These are phyloP conservation scores for Cephus pygmeus DNA, from an alignment of 2,888 invertebrate genomes.

Conservation along the genomic window DNA sequence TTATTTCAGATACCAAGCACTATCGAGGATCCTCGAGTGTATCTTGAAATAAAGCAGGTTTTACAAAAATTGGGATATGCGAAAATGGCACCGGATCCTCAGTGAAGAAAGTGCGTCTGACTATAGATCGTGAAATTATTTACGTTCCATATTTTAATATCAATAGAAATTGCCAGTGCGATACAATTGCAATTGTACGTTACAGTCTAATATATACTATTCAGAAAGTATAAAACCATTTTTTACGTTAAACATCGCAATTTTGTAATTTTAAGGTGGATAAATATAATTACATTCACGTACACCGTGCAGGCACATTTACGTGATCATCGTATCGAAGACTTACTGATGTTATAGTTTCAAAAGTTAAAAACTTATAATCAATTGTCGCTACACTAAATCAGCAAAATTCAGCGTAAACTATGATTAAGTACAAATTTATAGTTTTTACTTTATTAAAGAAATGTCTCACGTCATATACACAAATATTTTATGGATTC, in stretches of 20 bases:
- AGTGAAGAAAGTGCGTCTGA: slow-evolving; percentile 36
- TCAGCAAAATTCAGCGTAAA: background rate
- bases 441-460: background rate
- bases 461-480: background rate
- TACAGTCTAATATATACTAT: background rate
- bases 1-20: slow-evolving; percentile 78
- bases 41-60: slow-evolving; percentile 79
- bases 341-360: background rate
- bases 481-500: background rate
- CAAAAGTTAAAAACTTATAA: background rate
- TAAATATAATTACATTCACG: background rate
- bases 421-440: background rate
- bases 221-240: background rate
- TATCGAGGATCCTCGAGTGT: slow-evolving; percentile 88
- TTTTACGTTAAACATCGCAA: background rate
- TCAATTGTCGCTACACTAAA: background rate
- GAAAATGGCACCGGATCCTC: slow-evolving; percentile 77
- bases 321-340: background rate
- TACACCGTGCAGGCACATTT: background rate
- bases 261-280: too few species aligned
- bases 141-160: background rate
- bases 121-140: background rate
- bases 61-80: slow-evolving; percentile 83
- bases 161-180: background rate
- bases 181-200: too few species aligned